Evolutionary conservation across 2,888 invertebrate species (phyloP), one percentile per base, ranked within the genome.

Genomic region (Caenorhabditis japonica): DNA sequence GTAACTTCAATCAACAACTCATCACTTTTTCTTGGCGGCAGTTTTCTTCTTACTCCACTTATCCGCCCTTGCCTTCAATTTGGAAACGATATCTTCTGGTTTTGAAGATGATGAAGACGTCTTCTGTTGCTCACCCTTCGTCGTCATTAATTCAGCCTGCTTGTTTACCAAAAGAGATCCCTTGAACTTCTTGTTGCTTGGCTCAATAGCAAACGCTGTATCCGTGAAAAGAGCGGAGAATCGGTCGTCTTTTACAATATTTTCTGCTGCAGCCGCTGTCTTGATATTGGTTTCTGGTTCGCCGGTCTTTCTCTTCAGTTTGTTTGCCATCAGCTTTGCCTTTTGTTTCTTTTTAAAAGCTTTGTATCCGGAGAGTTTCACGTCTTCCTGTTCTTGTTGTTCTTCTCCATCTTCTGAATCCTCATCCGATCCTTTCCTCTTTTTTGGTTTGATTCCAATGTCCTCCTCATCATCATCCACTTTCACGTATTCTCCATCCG

Each of bases 221-320:
- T 84, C 79, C 17, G 82, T 83, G 78, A 85, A 85, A 17, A 86
- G 77, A 27, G 86, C 83, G 1, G 75, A 62, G 79, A 86, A 86
- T 27, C 86, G 79, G 15, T 72, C 62, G 44, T 86, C 85, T 2
- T 79, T 76, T 1, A 59, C 66, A 12, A 82, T 69, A 8, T 58
- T 62, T n/a, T 75, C 76, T 0, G 77, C 71, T n/a, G 66, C 46
- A 19, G 77, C 74, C 2, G 62, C 74, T 1, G 58, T 73, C 36
- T 66, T 73, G 47, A 71, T 73, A 21, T 52, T 61, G 13, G 59
- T 46, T 39, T 58, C 70, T 4, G 49, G 30, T 17, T 52, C 51
- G n/a, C 34, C 33, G 17, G 39, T 39, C 38, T 59, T 60, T 17
- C 46, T 43, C 13, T 44, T 49, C 56, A 74, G n/a, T 39, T 75